These are phyloP conservation scores for Cyclina sinensis DNA, from an alignment of 1,140 invertebrate genomes.

Conservation along the genomic window DNA sequence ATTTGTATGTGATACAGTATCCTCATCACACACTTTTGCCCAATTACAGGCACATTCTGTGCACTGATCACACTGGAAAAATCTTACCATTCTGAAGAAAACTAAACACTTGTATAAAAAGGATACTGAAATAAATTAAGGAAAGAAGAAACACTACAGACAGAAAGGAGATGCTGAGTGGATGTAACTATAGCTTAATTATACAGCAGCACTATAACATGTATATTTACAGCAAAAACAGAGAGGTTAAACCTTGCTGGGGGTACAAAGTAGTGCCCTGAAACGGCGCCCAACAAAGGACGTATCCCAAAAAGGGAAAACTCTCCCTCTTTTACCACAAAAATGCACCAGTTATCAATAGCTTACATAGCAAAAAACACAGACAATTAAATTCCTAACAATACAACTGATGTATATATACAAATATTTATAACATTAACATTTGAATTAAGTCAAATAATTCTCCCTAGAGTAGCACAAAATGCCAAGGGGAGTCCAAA, in stretches of 20 bases:
- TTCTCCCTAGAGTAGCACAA: slow-evolving; percentile 17
- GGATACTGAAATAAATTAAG: slow-evolving; percentile 38
- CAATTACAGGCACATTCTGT: slow-evolving; percentile 28
- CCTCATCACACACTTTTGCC: background rate
- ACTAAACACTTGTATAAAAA: slow-evolving; percentile 4
- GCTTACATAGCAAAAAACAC: slow-evolving; percentile 48
- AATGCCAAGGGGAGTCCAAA: background rate
- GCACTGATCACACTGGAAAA: background rate
- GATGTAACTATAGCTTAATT: background rate
- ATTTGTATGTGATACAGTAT: slow-evolving; percentile 5
- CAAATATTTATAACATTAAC: slow-evolving; percentile 60
- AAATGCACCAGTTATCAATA: slow-evolving; percentile 31
- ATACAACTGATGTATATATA: slow-evolving; percentile 35
- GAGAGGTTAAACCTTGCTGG: background rate
- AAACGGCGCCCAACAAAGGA: slow-evolving; percentile 39
- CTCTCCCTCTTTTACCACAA: slow-evolving; percentile 37
- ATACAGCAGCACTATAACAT: slow-evolving; percentile 46
- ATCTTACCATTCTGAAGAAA: background rate
- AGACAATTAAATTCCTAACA: slow-evolving; percentile 52
- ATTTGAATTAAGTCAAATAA: slow-evolving; percentile 25
- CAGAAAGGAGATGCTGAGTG: background rate
- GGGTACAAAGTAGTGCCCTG: background rate
- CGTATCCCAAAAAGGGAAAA: slow-evolving; percentile 45
- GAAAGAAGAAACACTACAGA: background rate
- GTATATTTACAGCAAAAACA: slow-evolving; percentile 40